These are phyloP conservation scores for Barnardius zonarius DNA, from an alignment of 2,113 vertebrate species.

Conservation along the genomic window DNA sequence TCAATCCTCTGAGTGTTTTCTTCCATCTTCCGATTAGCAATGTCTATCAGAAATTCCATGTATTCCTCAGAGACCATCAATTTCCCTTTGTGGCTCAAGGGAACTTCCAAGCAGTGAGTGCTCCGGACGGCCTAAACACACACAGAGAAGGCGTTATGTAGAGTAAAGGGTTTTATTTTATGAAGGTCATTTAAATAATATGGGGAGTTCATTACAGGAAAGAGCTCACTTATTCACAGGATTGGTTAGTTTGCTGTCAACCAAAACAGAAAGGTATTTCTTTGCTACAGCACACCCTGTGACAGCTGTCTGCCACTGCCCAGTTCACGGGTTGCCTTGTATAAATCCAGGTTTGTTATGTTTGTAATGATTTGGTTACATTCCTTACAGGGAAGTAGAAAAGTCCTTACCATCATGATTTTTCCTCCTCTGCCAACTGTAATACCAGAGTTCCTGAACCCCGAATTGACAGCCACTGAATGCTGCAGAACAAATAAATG, in stretches of 20 bases:
- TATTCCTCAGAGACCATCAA: constrained; percentile 86
- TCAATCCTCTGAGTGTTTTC: constrained; percentile 87
- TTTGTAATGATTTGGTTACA: not conserved
- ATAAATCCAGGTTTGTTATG: not conserved
- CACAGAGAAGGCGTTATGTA: not conserved
- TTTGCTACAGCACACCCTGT: not conserved
- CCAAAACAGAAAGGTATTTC: not conserved
- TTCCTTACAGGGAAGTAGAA: not conserved
- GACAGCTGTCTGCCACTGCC: not conserved
- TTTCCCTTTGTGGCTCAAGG: constrained; percentile 80
- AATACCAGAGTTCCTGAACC: constrained; percentile 95
- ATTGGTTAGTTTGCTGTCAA: not conserved
- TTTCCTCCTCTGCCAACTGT: constrained; percentile 89
- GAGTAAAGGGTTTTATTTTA: not conserved
- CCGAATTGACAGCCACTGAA: constrained; percentile 82
- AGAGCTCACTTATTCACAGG: not conserved
- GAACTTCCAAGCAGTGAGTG: constrained; percentile 92
- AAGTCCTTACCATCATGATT: constrained; percentile 83
- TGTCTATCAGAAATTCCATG: constrained; percentile 80
- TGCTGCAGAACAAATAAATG: constrained; percentile 75
- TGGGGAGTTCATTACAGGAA: not conserved
- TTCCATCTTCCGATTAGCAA: constrained; percentile 91
- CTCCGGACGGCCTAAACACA: constrained; percentile 87
- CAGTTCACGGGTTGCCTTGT: not conserved
- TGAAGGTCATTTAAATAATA: not conserved